Conservation (phyloP, 2,113 vertebrate species). For the Pholis gunnellus region DNA sequence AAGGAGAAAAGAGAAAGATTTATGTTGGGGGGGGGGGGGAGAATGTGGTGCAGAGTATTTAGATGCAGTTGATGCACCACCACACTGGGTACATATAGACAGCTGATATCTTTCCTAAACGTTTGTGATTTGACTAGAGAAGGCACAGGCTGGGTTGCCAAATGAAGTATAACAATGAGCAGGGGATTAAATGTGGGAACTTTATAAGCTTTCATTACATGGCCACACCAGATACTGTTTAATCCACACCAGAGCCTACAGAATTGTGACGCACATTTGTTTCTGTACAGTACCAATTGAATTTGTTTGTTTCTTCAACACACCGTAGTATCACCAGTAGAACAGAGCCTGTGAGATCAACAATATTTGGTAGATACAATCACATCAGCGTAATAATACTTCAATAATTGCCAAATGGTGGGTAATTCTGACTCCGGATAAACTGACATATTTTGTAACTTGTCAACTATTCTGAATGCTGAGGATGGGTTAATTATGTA, state of each 20-base stretch:
- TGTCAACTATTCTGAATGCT: not conserved
- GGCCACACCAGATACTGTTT: not conserved
- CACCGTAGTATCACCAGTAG: too few relatives aligned
- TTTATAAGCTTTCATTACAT: not conserved
- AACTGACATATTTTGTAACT: not conserved
- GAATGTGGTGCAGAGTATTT: conserved; percentile 25
- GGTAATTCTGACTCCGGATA: not conserved
- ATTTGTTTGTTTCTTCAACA: not conserved
- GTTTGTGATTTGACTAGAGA: conserved; percentile 1
- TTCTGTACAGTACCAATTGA: not conserved
- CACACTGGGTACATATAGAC: not conserved
- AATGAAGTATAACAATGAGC: conserved; percentile 1
- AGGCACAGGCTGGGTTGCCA: not conserved
- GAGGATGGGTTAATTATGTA: not conserved
- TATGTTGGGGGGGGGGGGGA: not conserved
- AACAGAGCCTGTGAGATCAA: not conserved
- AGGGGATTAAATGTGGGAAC: not conserved
- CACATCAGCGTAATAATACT: not conserved
- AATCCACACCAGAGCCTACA: not conserved
- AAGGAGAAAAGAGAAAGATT: conserved; percentile 1
- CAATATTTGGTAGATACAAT: not conserved
- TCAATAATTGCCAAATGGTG: not conserved
- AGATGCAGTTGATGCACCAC: conserved; percentile 30
- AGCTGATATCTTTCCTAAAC: conserved; percentile 23
- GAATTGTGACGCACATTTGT: not conserved